These are phyloP conservation scores for Aethes cnicana DNA, from an alignment of 2,888 invertebrate species.

Conservation along the genomic window DNA sequence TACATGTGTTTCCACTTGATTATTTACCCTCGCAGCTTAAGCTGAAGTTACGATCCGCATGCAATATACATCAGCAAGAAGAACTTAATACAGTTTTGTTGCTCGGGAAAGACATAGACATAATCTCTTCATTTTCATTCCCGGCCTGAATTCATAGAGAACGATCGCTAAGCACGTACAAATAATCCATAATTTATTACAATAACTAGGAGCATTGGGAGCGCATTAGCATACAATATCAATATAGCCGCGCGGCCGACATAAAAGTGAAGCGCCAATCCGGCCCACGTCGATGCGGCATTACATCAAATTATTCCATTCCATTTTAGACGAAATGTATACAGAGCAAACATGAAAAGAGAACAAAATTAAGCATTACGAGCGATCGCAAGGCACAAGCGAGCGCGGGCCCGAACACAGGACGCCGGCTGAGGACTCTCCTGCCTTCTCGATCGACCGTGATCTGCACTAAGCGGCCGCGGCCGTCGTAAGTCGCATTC, in stretches of 20 bases:
- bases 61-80: conserved; percentile 24
- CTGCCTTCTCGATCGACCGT: no score
- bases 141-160: conserved; percentile 40
- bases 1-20: conserved; percentile 26
- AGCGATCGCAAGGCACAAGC: conserved; percentile 38
- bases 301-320: conserved; percentile 74
- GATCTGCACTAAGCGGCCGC: no score
- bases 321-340: conserved; percentile 78
- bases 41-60: conserved; percentile 21
- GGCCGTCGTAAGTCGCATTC: no score
- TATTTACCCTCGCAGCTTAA: conserved; percentile 23
- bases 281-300: conserved; percentile 62
- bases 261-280: conserved; percentile 52
- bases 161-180: conserved; percentile 45
- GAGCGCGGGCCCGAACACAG: conserved; percentile 41
- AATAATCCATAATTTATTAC: conserved; percentile 56
- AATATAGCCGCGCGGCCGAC: conserved; percentile 41
- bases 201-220: conserved; percentile 43
- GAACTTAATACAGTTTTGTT: conserved; percentile 27
- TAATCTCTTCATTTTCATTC: conserved; percentile 51
- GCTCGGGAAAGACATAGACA: conserved; percentile 27
- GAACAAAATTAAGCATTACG: conserved; percentile 76
- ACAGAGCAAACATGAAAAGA: conserved; percentile 80
- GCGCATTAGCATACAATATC: conserved; percentile 53
- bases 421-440: no score